Conservation (phyloP, 2,113 vertebrate genomes). For the Myodes glareolus region DNA sequence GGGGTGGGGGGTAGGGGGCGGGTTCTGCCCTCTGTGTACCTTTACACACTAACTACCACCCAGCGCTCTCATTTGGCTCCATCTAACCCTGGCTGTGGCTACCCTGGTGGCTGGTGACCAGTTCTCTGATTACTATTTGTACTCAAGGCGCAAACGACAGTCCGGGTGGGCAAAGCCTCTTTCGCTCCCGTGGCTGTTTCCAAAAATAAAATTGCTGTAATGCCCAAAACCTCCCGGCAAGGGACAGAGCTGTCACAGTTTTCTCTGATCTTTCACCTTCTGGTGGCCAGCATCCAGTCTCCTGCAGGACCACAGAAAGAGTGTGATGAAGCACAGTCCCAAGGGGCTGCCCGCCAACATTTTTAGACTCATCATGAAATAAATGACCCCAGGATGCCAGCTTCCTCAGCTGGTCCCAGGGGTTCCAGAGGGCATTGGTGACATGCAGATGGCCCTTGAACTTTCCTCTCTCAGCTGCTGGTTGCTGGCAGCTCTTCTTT, state of each 20-base stretch:
- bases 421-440: conserved; percentile 71
- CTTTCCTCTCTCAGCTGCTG: conserved; percentile 82
- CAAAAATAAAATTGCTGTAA: conserved; percentile 85
- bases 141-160: conserved; percentile 80
- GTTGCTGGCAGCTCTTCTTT: conserved; percentile 77
- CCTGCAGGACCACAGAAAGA: conserved; percentile 71
- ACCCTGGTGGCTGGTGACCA: conserved; percentile 80
- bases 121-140: conserved; percentile 86
- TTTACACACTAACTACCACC: conserved; percentile 71
- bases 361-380: conserved; percentile 83
- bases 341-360: conserved; percentile 67
- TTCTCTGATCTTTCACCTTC: conserved; percentile 84
- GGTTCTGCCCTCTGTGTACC: conserved; percentile 53
- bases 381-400: conserved; percentile 80
- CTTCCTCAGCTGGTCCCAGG: conserved; percentile 65
- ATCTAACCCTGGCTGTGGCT: conserved; percentile 78
- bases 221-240: conserved; percentile 79
- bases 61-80: conserved; percentile 78
- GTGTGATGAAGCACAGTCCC: conserved; percentile 82
- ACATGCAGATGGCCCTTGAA: conserved; percentile 85
- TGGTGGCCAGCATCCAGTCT: conserved; percentile 82
- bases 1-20: neutral
- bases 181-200: conserved; percentile 84
- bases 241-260: conserved; percentile 86
- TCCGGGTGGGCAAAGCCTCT: conserved; percentile 81